Base-by-base conservation (phyloP, 1,140 invertebrate species). In the Bombus sibiricus region DNA sequence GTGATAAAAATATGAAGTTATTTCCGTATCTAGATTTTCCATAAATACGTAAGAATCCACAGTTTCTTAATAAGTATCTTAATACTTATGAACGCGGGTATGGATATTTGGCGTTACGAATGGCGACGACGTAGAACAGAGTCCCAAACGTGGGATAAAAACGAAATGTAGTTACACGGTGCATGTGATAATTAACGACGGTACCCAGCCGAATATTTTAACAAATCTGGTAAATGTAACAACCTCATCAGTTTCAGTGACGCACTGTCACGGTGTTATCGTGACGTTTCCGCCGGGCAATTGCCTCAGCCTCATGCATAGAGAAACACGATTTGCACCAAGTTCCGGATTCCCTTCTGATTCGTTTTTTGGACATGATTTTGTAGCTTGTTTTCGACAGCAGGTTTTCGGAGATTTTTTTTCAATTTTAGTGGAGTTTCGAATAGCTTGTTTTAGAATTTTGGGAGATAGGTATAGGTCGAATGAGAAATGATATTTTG, bases 201-300 rank as follows among this genome's bases (percentile, higher is more conserved):
- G 8, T 9, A 25, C 15, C 34, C 28, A 13, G 25, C 62, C 28
- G 64, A 78, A 77, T 78, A 77, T 77, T 83, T 83, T 43, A 53
- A 41, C 81, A 39, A 83, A 76, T 76, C 59, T 57, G 81, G 22
- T 83, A 28, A 57, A 83, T 57, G 81, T 53, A 69, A 59, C 74
- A 64, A 83, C 62, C 73, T 77, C 74, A 28, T 83, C 64, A 25
- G 74, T 83, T 69, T 57, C 64, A 22, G 28, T 28, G 47, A 57
- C 73, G 32, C 59, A 34, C 0, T 9, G 62, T 34, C 15, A 66
- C 34, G 10, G 37, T 28, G 74, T 69, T 77, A 77, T 76, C 57
- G 57, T 9, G 25, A 34, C 8, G 25, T 34, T 34, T 37, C 25
- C 18, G 62, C 22, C 15, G 15, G n/a, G 8, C 73, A 41, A 64